phyloP scores from a whole-genome alignment of 2,113 vertebrate genomes.

The Entelurus aequoreus region DNA sequence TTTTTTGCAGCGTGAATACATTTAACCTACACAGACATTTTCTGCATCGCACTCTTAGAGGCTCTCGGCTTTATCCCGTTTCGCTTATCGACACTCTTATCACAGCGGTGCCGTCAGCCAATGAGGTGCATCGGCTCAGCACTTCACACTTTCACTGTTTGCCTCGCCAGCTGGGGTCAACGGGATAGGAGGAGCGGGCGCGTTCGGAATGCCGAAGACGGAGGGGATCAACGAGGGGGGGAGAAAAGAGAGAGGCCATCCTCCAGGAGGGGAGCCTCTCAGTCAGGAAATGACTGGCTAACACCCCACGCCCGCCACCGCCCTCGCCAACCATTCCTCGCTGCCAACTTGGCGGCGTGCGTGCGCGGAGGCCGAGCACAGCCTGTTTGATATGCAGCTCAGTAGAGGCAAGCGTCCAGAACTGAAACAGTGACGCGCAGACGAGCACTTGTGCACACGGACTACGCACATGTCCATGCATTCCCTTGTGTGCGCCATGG shows the following conservation, averaged over 20 bases:
- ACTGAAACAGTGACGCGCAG: neutral
- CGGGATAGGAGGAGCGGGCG: slow-evolving; percentile 30
- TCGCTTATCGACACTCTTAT: slow-evolving; percentile 47
- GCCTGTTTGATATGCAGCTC: slow-evolving; percentile 64
- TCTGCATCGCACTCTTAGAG: slow-evolving; percentile 31
- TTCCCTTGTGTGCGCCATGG: neutral
- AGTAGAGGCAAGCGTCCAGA: slow-evolving; percentile 14
- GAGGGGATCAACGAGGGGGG: slow-evolving; percentile 10
- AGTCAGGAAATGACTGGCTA: slow-evolving; percentile 56
- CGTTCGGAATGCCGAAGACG: slow-evolving; percentile 37
- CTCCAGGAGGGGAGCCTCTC: slow-evolving; percentile 45
- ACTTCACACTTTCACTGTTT: slow-evolving; percentile 39
- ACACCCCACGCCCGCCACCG: neutral
- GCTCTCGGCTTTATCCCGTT: slow-evolving; percentile 26
- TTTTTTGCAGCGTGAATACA: no score
- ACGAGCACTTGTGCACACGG: neutral
- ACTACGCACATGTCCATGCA: slow-evolving; percentile 3
- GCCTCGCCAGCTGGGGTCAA: slow-evolving; percentile 44
- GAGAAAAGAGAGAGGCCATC: slow-evolving; percentile 36
- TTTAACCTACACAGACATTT: slow-evolving; percentile 10
- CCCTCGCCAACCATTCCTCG: neutral
- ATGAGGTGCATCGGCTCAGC: slow-evolving; percentile 39
- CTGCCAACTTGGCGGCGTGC: slow-evolving; percentile 42
- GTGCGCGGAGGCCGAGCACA: slow-evolving; percentile 38
- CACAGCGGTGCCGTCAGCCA: slow-evolving; percentile 22